Base-by-base conservation (phyloP, 1,140 invertebrate species). In the Drosophila lacertosa region DNA sequence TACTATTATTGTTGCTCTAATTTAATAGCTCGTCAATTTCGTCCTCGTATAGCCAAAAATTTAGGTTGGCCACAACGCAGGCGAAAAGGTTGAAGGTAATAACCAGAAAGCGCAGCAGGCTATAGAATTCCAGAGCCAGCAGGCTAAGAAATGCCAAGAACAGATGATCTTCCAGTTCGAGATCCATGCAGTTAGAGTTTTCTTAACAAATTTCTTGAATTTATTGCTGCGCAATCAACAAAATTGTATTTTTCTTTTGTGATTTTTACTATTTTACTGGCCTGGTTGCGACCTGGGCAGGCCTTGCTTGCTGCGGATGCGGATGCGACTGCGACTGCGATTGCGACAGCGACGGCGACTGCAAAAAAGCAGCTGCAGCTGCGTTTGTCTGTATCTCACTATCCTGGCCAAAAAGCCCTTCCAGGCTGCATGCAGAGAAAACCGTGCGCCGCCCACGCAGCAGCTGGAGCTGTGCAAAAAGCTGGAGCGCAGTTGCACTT, bases 391-490 rank as follows among this genome's bases (percentile, higher is more conserved):
- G 67, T 84, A 82, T 81, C 77, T 75, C 66, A 58, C n/a, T n/a
- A n/a, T n/a, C 57, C 47, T 48, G 32, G 29, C 47, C 29, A 10
- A 45, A 51, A 50, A 53, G 39, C 50, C 11, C 29, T 80, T 84
- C 80, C 80, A 84, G 80, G 75, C 59, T 84, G 81, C 80, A 76
- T n/a, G n/a, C n/a, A n/a, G n/a, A n/a, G 29, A 57, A 6, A 53
- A 40, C 10, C 15, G n/a, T 51, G 57, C 18, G 50, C 67, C 67
- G 42, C 67, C 67, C 67, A 70, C 51, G 62, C 62, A 54, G 37
- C 44, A 51, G 29, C 48, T 33, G 26, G 26, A 44, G 40, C 40
- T 11, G 33, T 3, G 33, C n/a, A n/a, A n/a, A n/a, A 10, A 47
- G 51, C 26, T 29, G 33, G 10, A 45, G 60, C 18, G 29, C 32